Conservation (phyloP, 2,888 invertebrate species). For the Heterodera filipjevi region DNA sequence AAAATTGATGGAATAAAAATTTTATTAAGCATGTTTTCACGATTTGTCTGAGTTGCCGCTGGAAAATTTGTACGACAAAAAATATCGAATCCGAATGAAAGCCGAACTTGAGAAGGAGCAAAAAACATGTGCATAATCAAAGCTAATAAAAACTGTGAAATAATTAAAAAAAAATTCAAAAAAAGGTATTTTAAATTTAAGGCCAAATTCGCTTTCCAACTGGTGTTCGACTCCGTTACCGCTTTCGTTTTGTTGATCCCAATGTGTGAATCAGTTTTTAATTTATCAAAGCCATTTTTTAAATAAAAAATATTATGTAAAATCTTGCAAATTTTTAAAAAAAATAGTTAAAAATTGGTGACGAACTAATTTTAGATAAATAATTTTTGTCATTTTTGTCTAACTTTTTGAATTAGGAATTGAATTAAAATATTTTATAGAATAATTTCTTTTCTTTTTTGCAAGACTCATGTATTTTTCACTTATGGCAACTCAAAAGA, state of each 20-base stretch:
- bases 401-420: no score
- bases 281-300: no score
- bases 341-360: no score
- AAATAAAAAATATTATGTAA: no score
- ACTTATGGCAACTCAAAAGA: neutral
- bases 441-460: no score
- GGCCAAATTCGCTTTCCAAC: neutral
- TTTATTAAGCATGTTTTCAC: neutral
- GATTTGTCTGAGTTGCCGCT: neutral
- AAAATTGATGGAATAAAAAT: neutral
- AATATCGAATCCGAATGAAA: neutral
- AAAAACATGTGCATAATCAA: neutral
- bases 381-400: no score
- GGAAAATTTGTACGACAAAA: conserved; percentile 1
- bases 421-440: no score
- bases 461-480: neutral
- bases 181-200: neutral
- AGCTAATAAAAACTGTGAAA: neutral
- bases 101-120: neutral
- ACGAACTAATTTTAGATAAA: no score
- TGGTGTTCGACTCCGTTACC: neutral
- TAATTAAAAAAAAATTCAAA: neutral
- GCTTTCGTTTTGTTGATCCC: neutral
- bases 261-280: neutral
- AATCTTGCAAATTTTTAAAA: no score